phyloP scores from a whole-genome alignment of 92 coral and sea anemone genomes.

The Epizoanthus fatuus region DNA sequence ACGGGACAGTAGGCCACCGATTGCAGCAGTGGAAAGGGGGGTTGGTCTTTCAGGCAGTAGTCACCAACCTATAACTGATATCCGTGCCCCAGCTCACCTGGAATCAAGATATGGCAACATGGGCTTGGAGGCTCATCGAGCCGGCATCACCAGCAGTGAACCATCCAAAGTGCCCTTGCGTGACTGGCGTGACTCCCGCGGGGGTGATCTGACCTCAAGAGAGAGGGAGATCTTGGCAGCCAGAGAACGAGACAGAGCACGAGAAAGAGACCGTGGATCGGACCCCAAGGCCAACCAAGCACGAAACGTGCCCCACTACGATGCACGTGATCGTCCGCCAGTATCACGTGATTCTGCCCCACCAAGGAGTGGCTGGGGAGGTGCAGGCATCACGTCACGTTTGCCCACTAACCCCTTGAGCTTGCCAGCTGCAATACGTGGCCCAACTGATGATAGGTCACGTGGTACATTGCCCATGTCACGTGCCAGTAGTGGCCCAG shows the following conservation, averaged over 20 bases:
- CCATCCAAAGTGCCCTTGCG: slow-evolving; percentile 80
- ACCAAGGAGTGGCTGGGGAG: slow-evolving; percentile 88
- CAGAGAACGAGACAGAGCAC: slow-evolving; percentile 84
- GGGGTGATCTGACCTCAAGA: slow-evolving; percentile 75
- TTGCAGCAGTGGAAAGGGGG: slow-evolving; percentile 71
- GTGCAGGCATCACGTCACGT: slow-evolving; percentile 61
- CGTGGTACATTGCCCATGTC: slow-evolving; percentile 72
- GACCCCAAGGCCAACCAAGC: slow-evolving; percentile 72
- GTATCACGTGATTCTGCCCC: slow-evolving; percentile 80
- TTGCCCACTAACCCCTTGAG: slow-evolving; percentile 66
- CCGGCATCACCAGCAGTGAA: slow-evolving; percentile 66
- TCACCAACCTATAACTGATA: slow-evolving; percentile 64
- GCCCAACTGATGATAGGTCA: slow-evolving; percentile 78
- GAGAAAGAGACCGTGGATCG: slow-evolving; percentile 86
- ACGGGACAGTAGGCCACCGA: slow-evolving; percentile 89
- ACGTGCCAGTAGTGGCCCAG: slow-evolving; percentile 70
- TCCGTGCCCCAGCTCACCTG: slow-evolving; percentile 69
- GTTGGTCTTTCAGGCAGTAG: slow-evolving; percentile 56
- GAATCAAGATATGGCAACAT: slow-evolving; percentile 80
- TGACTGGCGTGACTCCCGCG: slow-evolving; percentile 90
- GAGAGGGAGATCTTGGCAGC: slow-evolving; percentile 81
- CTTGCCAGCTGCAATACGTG: slow-evolving; percentile 69
- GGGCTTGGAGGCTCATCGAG: slow-evolving; percentile 62
- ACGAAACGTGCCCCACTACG: slow-evolving; percentile 70
- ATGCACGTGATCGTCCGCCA: slow-evolving; percentile 88